Conservation (phyloP, 2,888 invertebrate species). For the Euzetes globulus region DNA sequence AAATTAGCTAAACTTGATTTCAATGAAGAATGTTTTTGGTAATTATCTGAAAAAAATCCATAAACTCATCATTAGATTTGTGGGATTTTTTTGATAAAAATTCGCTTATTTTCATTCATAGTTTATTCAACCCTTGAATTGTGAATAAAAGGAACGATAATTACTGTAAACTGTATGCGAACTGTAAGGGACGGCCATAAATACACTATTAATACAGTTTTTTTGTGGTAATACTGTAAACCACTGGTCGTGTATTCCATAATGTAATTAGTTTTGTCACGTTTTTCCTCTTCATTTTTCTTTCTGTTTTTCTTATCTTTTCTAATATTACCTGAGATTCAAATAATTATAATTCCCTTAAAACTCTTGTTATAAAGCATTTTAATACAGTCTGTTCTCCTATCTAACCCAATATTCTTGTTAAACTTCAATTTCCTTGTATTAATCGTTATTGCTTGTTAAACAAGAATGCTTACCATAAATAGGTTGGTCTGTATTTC, state of each 20-base stretch:
- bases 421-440: not conserved
- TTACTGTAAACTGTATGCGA: not conserved
- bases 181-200: not conserved
- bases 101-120: not conserved
- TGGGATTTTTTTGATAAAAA: not conserved
- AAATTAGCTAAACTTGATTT: no score
- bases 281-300: not conserved
- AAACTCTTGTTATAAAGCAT: not conserved
- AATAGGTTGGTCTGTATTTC: not conserved
- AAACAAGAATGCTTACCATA: not conserved
- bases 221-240: not conserved
- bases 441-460: not conserved
- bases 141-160: not conserved
- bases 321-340: not conserved
- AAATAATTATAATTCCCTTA: not conserved
- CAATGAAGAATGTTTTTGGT: no score
- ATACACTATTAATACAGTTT: not conserved
- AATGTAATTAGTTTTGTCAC: conserved; percentile 1
- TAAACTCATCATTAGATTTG: not conserved
- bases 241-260: not conserved
- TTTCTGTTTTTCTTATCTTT: not conserved
- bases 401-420: not conserved
- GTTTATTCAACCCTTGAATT: not conserved
- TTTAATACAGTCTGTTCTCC: not conserved
- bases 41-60: not conserved